Conservation (phyloP, 2,113 vertebrate species). For the Otus sunia region DNA sequence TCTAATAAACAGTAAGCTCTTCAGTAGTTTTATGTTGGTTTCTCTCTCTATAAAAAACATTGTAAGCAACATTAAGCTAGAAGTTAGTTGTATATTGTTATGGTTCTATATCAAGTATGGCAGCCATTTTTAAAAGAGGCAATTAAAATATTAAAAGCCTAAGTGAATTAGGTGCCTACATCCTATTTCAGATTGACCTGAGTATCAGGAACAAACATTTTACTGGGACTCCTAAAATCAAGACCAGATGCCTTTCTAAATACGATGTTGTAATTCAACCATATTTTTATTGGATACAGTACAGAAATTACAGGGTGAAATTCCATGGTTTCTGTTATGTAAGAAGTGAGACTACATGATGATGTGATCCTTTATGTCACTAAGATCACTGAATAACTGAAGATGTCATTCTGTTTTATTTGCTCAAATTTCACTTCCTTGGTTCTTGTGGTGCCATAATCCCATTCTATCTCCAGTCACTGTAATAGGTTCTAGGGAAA, state of each 20-base stretch:
- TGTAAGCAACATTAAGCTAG: background rate
- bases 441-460: background rate
- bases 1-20: background rate
- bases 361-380: background rate
- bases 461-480: background rate
- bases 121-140: background rate
- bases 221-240: background rate
- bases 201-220: background rate
- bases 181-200: background rate
- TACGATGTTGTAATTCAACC: background rate
- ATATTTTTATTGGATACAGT: conserved; percentile 49
- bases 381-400: background rate
- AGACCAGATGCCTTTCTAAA: conserved; percentile 44
- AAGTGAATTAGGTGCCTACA: background rate
- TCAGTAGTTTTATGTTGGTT: background rate
- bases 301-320: conserved; percentile 25
- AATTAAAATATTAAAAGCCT: background rate
- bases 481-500: background rate
- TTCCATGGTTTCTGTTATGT: conserved; percentile 5
- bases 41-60: background rate
- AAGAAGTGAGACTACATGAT: background rate
- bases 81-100: background rate
- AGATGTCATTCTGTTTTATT: background rate
- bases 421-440: background rate
- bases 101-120: background rate